These are phyloP conservation scores for Egretta garzetta DNA, from an alignment of 2,113 vertebrate species.

Conservation along the genomic window DNA sequence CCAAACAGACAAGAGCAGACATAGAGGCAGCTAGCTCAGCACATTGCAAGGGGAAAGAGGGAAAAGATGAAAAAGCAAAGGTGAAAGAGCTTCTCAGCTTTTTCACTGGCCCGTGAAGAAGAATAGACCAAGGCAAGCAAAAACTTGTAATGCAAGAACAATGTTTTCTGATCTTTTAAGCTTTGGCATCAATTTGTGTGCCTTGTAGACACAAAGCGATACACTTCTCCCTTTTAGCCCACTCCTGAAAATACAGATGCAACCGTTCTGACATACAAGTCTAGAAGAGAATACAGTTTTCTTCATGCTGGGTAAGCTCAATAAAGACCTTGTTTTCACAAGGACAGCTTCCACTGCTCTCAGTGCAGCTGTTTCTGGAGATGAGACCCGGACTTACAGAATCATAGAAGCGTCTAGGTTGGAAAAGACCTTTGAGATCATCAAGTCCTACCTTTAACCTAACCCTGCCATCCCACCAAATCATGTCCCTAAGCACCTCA, in stretches of 20 bases:
- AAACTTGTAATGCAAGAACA: not conserved
- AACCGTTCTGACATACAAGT: fast-evolving
- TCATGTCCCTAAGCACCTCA: too few relatives aligned
- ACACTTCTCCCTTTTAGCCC: fast-evolving
- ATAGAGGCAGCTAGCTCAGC: not conserved
- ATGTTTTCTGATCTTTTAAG: not conserved
- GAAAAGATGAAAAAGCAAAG: not conserved
- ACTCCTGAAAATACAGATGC: not conserved
- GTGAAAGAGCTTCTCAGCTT: not conserved
- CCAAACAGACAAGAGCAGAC: not conserved
- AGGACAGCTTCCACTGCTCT: not conserved
- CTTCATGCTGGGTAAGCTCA: fast-evolving
- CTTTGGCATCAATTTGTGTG: fast-evolving
- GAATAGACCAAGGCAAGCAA: not conserved
- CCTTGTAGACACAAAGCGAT: fast-evolving
- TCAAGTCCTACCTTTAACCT: too few relatives aligned
- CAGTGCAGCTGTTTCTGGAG: not conserved
- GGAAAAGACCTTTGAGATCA: too few relatives aligned
- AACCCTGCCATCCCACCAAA: too few relatives aligned
- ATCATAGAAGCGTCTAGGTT: too few relatives aligned
- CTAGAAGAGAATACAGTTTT: fast-evolving
- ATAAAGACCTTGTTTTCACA: not conserved
- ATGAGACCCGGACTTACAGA: not conserved
- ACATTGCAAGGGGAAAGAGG: fast-evolving
- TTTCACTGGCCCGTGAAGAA: not conserved